Evolutionary conservation across 2,797 vertebrate genomes (phyloP), one percentile per base, ranked within the genome.

Genomic region (Sternotherus odoratus): DNA sequence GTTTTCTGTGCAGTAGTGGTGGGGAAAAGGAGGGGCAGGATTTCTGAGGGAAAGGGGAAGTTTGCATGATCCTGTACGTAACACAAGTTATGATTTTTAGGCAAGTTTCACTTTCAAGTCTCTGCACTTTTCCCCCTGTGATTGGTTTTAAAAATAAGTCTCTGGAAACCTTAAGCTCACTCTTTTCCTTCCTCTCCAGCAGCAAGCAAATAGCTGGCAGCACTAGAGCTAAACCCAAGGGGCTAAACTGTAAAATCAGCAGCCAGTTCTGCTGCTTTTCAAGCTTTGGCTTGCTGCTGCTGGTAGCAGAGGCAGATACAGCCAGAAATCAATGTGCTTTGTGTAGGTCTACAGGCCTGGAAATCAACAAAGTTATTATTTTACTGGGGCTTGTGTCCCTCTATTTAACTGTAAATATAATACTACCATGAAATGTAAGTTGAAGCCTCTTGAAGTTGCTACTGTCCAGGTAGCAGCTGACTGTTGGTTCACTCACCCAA

Each of bases 401-500:
- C 93, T 63, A n/a, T 83, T 30, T 15, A 19, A 19, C 36, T 9
- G 6, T 39, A 4, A 63, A 48, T 30, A 12, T 49, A 39, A 85
- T 30, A 15, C 36, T 43, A 26, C 63, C 33, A 19, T 9, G 36
- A n/a, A 50, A n/a, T 10, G 23, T 13, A 13, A 39, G 77, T 19
- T n/a, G 10, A 8, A 19, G 54, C 19, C 43, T 50, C n/a, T 87
- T 85, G 54, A 28, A 5, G 1, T 53, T 39, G 66, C 82, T 81
- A 74, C 75, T 77, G 49, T 50, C 12, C 63, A 3, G 6, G n/a
- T 11, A 33, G 12, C 12, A 19, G 4, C 79, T 93, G 90, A 17
- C 46, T 43, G n/a, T 0, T 0, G 54, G 28, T 48, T 91, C 80
- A 0, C n/a, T 87, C 53, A 57, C 2, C 1, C 1, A 1, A 78